Conservation (phyloP, 2,797 vertebrate species). For the Anabas testudineus region DNA sequence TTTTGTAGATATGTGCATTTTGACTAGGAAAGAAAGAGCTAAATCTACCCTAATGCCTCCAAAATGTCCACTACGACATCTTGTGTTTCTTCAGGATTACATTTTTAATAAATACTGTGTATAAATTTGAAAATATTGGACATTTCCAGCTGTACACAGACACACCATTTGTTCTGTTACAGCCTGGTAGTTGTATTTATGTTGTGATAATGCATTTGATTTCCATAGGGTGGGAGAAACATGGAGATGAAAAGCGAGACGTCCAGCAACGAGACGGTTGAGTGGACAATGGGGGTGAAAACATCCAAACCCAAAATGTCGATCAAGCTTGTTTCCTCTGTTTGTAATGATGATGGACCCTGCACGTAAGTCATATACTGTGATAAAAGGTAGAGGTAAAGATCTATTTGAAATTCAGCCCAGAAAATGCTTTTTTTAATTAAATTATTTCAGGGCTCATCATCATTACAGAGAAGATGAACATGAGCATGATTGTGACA, state of each 20-base stretch:
- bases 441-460: background rate
- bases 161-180: background rate
- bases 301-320: slow-evolving; percentile 1
- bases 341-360: background rate
- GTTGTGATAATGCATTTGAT: background rate
- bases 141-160: background rate
- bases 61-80: background rate
- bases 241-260: background rate
- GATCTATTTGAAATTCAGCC: slow-evolving; percentile 1
- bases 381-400: background rate
- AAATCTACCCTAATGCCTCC: background rate
- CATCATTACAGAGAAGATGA: slow-evolving; percentile 3
- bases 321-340: background rate
- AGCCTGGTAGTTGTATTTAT: too few relatives aligned
- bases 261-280: background rate
- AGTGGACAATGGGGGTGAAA: background rate
- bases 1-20: too few relatives aligned
- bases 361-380: slow-evolving; percentile 5
- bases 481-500: background rate
- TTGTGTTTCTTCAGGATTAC: background rate
- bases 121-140: background rate
- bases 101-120: background rate
- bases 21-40: too few relatives aligned
- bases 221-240: slow-evolving; percentile 19
- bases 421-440: background rate